Conservation (phyloP, 2,797 vertebrate genomes). For the Sebastes diaconus region DNA sequence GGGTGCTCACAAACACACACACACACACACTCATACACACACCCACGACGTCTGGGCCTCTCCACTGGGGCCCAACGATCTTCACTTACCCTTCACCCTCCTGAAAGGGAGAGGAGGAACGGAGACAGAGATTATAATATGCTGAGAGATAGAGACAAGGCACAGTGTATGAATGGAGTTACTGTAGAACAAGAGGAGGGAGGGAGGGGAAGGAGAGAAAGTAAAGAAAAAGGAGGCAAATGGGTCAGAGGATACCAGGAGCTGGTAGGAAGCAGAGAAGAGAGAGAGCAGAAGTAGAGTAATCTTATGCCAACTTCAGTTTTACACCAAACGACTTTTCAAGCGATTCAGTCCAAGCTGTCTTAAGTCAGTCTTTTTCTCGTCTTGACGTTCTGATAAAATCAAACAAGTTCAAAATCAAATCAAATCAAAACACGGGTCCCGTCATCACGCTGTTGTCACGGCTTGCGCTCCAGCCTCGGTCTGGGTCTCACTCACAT, state of each 20-base stretch:
- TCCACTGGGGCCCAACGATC: constrained; percentile 63
- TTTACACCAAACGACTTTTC: no score
- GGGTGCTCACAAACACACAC: constrained; percentile 22
- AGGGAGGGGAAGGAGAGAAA: neutral
- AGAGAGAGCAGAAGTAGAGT: neutral
- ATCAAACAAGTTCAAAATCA: no score
- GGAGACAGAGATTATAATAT: constrained; percentile 49
- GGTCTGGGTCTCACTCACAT: no score
- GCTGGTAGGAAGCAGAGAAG: neutral
- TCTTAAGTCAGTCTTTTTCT: no score
- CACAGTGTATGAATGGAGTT: constrained; percentile 12
- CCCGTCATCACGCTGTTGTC: no score
- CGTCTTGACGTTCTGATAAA: no score
- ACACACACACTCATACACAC: constrained; percentile 26
- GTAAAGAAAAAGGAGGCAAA: neutral
- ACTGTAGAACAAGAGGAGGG: neutral
- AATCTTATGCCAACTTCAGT: neutral
- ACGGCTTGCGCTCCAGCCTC: no score
- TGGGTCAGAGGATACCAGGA: constrained; percentile 12
- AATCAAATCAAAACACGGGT: no score
- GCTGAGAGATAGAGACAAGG: constrained; percentile 34
- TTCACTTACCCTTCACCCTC: constrained; percentile 81
- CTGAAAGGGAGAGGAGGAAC: constrained; percentile 52
- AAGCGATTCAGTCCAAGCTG: no score
- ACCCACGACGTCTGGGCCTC: constrained; percentile 39